Evolutionary conservation across 2,113 vertebrate genomes (phyloP), one percentile per base, ranked within the genome.

Genomic region (Micronycteris hirsuta): DNA sequence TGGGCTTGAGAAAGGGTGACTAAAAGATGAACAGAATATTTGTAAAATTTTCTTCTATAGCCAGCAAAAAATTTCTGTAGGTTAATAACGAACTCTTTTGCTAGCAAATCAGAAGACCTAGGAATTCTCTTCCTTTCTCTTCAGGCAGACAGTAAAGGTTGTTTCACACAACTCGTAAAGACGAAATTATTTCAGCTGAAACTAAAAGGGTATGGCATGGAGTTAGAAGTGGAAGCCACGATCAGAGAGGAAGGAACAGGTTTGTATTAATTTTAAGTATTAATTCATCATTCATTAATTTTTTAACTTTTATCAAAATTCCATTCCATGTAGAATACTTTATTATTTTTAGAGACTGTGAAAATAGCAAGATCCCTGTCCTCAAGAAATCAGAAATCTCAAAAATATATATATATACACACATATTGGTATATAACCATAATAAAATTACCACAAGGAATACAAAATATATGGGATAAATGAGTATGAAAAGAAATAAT

Each of bases 181-280:
- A 98, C 98, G 17, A 97, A 98, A 68, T 0, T 89, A 20, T 98
- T 98, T 94, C 98, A 98, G 9, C 92, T 98, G 45, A 96, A 65
- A 22, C 96, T 93, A 56, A 90, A 0, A 36, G 97, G 84, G 1
- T 97, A 96, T 36, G 61, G 97, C 22, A 98, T 97, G 97, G 83
- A 0, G 47, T 91, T 99, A 74, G 38, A 98, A 26, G 98, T 98
- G 78, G 95, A 97, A 91, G 98, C 98, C 91, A 98, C 86, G 38
- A 86, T 98, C 91, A 98, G n/a, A 94, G 98, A 98, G 74, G 98
- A 98, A 14, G 98, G 98, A 70, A 99, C 98, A 97, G 98, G 98
- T 98, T 56, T 15, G 95, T 88, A 68, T 82, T 22, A 13, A 28
- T 52, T 36, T 36, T 0, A 54, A 91, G 85, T 88, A 52, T 49